Evolutionary conservation across 30 jellyfish, hydroid and myxozoan genomes (phyloP), one percentile per base, ranked within the genome.

Genomic region (Aurelia coerulea): DNA sequence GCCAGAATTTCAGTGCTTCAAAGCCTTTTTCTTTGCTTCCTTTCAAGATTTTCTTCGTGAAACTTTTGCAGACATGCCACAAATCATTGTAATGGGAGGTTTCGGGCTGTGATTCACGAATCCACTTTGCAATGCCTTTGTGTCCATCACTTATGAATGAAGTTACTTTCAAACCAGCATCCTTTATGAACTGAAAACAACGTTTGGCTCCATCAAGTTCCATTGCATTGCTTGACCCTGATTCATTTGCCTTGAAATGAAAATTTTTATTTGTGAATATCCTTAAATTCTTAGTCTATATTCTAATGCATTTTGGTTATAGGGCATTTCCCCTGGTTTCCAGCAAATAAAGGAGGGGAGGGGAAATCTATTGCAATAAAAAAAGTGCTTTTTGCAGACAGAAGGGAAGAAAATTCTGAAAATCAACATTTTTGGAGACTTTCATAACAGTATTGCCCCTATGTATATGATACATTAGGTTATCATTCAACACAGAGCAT

Each of bases 81-180:
- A 79, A 42, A 79, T 79, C 81, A 62, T 62, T 51, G 81, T 73
- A 62, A n/a, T n/a, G n/a, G n/a, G n/a, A n/a, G n/a, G n/a, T n/a
- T n/a, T n/a, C n/a, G n/a, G 81, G 80, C 15, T 79, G 52, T 16
- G 39, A 23, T 46, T 79, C 80, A 18, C 90, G 63, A 16, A 79
- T 52, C 90, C 90, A 79, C 58, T 67, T 79, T 62, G 90, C 81
- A 64, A 79, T 64, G 71, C 90, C 72, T 64, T 37, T 65, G 59
- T 79, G 90, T n/a, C 80, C 8, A 52, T 79, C 90, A 18, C 81
- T 62, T 39, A 79, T 52, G 42, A 79, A 79, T 5, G 79, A 3
- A 13, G 72, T 19, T 33, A 79, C n/a, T 23, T 69, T 42, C 80
- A 69, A 69, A 37, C 62, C 80, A 32, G 37, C 37, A 69, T 69